Percentiles rank a stretch among this genome's conserved stretches.
These are phyloP conservation scores for Ptychodera flava DNA, from an alignment of 35 echinoderm and acorn worm genomes.

Conservation along the genomic window DNA sequence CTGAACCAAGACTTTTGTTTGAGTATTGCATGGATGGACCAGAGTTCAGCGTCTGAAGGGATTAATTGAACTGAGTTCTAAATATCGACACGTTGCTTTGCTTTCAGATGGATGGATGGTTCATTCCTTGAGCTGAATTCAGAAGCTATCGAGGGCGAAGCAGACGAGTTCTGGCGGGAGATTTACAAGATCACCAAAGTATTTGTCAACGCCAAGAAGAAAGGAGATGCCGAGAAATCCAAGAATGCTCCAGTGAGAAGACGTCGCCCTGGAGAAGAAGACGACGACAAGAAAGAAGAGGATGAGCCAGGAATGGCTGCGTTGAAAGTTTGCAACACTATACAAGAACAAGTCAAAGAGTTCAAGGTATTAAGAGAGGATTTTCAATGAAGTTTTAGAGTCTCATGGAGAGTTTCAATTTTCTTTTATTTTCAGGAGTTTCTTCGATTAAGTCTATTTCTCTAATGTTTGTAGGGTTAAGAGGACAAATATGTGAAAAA, in stretches of 20 bases:
- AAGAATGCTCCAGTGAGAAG: constrained; percentile 77
- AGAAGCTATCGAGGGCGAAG: constrained; percentile 80
- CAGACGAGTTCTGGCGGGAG: constrained; percentile 91
- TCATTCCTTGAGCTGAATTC: constrained; percentile 81
- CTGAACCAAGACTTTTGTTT: too few species aligned
- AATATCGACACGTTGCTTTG: too few species aligned
- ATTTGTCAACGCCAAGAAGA: constrained; percentile 78
- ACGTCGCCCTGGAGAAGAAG: constrained; percentile 54
- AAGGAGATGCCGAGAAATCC: constrained; percentile 88
- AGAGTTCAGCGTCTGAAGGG: too few species aligned
- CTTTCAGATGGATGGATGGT: constrained; percentile 95
- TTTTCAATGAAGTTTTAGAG: too few species aligned
- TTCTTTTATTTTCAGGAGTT: too few species aligned
- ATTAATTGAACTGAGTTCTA: too few species aligned
- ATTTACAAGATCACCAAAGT: constrained; percentile 99
- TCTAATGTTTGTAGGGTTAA: too few species aligned
- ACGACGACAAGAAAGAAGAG: constrained; percentile 52
- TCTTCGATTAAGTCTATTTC: too few species aligned
- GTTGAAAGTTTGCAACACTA: constrained; percentile 85
- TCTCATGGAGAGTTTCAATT: too few species aligned
- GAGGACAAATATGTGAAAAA: too few species aligned
- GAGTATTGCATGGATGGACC: too few species aligned
- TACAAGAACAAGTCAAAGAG: constrained; percentile 86
- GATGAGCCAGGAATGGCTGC: constrained; percentile 79
- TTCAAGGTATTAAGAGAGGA: constrained; percentile 61